Evolutionary conservation across 2,888 invertebrate genomes (phyloP), one percentile per base, ranked within the genome.

Genomic region (Notodonta ziczac): DNA sequence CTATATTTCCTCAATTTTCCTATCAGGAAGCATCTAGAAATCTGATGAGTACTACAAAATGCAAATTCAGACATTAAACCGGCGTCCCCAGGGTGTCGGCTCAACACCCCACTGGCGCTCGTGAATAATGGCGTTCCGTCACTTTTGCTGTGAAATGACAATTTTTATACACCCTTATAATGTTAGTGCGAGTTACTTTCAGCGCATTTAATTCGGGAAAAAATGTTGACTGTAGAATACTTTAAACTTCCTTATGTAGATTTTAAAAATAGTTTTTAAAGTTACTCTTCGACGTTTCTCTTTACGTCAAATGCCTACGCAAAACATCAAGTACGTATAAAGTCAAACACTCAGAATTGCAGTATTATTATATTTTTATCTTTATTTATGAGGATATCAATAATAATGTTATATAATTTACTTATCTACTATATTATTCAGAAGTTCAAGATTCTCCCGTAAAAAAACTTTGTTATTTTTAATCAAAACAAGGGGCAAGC

Each of bases 51-150:
- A 82, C 90, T 84, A 66, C 66, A 73, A 79, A 76, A 90, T 91
- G 90, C 85, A 91, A 90, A 91, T 90, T 80, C 73, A 77, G 81
- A 86, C 88, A 89, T 90, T 88, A 90, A 88, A 86, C 72, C 73
- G 73, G 78, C 77, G 76, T 88, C 90, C 88, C 87, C 59, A 48
- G 85, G 78, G 88, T 72, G 85, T 76, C 78, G 73, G 75, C 75
- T 80, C 78, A 80, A 82, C 86, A 80, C 87, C 80, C 84, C 81
- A 73, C 73, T 70, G 72, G 73, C 72, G 78, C 84, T 85, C 88
- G 88, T 89, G 89, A 89, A 90, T 91, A 89, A 90, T 89, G 86
- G 62, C 76, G 77, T 77, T 83, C 82, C 82, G 83, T 86, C 82
- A 85, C 85, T 64, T 65, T 39, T 60, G 60, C 67, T 71, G 64